These are phyloP conservation scores for Morinoia aosen DNA, from an alignment of 2,888 invertebrate genomes.

Conservation along the genomic window DNA sequence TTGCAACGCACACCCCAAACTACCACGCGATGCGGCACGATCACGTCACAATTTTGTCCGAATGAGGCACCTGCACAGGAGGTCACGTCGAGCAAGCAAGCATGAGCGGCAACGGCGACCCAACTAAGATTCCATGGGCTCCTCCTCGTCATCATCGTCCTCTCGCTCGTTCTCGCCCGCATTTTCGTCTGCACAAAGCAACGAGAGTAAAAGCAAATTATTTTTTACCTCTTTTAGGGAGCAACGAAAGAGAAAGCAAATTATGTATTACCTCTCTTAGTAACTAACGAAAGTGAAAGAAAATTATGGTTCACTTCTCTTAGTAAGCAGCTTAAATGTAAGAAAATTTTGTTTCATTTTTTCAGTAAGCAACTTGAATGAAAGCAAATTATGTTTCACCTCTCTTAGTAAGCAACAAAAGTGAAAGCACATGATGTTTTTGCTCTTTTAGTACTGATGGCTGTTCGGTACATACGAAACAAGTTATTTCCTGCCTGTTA, in stretches of 20 bases:
- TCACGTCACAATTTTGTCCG: not conserved
- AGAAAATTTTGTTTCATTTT: no score
- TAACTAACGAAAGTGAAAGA: not conserved
- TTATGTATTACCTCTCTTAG: no score
- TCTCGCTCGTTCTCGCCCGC: not conserved
- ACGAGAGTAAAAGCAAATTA: no score
- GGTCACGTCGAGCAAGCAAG: not conserved
- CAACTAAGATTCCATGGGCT: constrained; percentile 20
- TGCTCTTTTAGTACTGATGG: not conserved
- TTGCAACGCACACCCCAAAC: not conserved
- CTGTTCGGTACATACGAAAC: not conserved
- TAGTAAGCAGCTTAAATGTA: no score
- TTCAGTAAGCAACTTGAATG: no score
- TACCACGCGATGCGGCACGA: not conserved
- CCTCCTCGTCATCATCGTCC: not conserved
- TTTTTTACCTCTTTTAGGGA: no score
- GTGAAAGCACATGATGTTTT: not conserved
- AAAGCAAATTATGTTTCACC: no score
- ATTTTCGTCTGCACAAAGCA: not conserved
- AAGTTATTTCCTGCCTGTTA: no score
- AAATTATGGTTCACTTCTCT: not conserved
- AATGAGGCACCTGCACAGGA: not conserved
- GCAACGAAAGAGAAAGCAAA: no score
- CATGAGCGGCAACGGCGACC: not conserved
- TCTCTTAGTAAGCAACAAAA: not conserved